Percentiles rank a stretch among this genome's conserved stretches.
phyloP scores from a whole-genome alignment of 2,113 vertebrate genomes.

The Antennarius striatus region DNA sequence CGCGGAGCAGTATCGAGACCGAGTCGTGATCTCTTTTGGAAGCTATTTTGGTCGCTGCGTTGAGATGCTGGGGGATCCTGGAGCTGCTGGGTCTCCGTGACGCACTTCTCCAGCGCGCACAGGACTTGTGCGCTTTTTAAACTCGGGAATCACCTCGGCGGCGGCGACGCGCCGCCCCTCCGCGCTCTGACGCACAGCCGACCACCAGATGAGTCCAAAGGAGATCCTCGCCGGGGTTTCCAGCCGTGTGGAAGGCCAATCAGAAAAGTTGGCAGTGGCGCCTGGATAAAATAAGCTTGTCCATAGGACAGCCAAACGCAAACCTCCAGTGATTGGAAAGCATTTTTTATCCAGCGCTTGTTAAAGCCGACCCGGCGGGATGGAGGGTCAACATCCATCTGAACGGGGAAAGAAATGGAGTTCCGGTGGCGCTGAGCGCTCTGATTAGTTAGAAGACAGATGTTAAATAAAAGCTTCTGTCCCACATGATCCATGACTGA shows the following conservation, averaged over 20 bases:
- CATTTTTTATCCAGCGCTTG: not conserved
- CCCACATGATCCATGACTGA: slow-evolving; percentile 1
- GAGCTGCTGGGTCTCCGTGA: slow-evolving; percentile 65
- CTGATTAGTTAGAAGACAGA: not conserved
- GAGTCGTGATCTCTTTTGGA: not conserved
- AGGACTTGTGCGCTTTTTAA: slow-evolving; percentile 74
- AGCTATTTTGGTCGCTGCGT: slow-evolving; percentile 9
- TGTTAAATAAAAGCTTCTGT: not conserved
- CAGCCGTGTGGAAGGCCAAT: slow-evolving; percentile 46
- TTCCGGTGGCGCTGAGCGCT: not conserved
- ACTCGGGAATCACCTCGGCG: slow-evolving; percentile 77
- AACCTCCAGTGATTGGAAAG: not conserved
- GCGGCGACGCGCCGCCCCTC: slow-evolving; percentile 50
- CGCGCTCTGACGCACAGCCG: slow-evolving; percentile 58
- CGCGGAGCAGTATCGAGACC: not conserved
- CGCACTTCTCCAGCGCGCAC: slow-evolving; percentile 70
- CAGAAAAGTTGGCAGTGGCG: slow-evolving; percentile 1
- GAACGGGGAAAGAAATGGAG: too few species aligned
- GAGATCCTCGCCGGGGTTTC: slow-evolving; percentile 57
- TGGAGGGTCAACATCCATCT: not conserved
- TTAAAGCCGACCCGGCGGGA: too few species aligned
- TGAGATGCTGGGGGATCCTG: slow-evolving; percentile 49
- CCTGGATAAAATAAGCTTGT: slow-evolving; percentile 2
- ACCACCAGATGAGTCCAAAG: slow-evolving; percentile 35
- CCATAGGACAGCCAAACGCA: not conserved